Percentiles rank a stretch among this genome's conserved stretches.
phyloP scores from a whole-genome alignment of 2,113 vertebrate species.

The Marcusenius ussheri region DNA sequence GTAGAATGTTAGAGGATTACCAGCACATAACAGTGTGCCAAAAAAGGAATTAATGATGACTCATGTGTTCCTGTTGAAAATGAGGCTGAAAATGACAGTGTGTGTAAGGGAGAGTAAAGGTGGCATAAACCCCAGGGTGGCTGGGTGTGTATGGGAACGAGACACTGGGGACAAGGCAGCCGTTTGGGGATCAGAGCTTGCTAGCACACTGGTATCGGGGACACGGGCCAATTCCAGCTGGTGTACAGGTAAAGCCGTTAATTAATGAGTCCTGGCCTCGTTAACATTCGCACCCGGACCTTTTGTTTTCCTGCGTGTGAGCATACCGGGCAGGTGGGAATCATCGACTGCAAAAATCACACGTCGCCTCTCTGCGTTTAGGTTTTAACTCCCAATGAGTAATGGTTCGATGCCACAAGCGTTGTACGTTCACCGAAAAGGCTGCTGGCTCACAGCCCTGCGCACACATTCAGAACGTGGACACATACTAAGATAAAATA shows the following conservation, averaged over 20 bases:
- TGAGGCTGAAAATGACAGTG: background rate
- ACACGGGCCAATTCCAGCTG: background rate
- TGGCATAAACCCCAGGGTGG: background rate
- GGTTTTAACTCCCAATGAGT: background rate
- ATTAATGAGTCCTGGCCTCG: background rate
- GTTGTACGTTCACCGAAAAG: background rate
- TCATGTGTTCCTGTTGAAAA: background rate
- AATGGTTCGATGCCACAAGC: background rate
- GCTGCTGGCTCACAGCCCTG: background rate
- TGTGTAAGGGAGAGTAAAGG: background rate
- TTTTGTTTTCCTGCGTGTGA: background rate
- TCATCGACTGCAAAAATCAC: background rate
- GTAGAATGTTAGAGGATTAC: background rate
- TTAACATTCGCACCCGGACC: background rate
- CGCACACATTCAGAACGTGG: background rate
- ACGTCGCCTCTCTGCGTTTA: background rate
- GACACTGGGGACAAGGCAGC: background rate
- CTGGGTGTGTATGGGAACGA: slow-evolving; percentile 3
- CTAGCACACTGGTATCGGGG: background rate
- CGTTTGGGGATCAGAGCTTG: background rate
- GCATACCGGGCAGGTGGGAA: background rate
- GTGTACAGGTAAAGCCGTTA: background rate
- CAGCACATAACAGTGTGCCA: background rate
- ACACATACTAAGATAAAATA: background rate
- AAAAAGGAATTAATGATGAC: background rate